Evolutionary conservation across 2,797 vertebrate genomes (phyloP).

Genomic region (Nannoperca australis): DNA sequence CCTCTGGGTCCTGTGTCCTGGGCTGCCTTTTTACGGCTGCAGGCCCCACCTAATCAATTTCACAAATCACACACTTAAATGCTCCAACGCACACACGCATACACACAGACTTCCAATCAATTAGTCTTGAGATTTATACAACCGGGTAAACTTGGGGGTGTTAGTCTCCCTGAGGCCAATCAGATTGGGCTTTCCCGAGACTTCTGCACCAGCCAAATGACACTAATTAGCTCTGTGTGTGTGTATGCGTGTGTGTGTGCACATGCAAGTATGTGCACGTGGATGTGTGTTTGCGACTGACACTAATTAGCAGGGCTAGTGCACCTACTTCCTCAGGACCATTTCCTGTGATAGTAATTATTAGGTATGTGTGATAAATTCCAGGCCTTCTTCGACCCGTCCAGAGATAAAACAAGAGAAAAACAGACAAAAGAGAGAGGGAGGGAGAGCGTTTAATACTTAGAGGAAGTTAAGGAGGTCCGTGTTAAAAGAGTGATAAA

Average conservation of each 20-base stretch:
- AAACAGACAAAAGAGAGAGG: conserved; percentile 32
- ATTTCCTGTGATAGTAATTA: conserved; percentile 86
- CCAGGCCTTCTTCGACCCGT: conserved; percentile 76
- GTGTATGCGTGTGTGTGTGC: conserved; percentile 37
- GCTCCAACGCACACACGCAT: conserved; percentile 26
- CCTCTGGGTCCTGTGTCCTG: conserved; percentile 56
- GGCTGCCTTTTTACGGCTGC: conserved; percentile 64
- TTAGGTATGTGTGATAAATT: conserved; percentile 86
- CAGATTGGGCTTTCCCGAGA: conserved; percentile 60
- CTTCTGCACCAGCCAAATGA: conserved; percentile 65
- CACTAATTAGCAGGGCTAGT: conserved; percentile 81
- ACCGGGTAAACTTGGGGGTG: conserved; percentile 58
- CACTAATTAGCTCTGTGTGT: conserved; percentile 70
- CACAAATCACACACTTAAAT: conserved; percentile 41
- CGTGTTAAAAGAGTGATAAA: conserved; percentile 37
- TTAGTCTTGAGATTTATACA: conserved; percentile 74
- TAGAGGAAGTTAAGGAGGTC: conserved; percentile 48
- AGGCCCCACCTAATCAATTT: conserved; percentile 73
- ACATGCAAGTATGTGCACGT: conserved; percentile 17
- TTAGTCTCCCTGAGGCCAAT: conserved; percentile 69
- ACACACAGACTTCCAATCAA: conserved; percentile 66
- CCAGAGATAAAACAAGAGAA: conserved; percentile 52
- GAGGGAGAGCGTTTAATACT: conserved; percentile 27
- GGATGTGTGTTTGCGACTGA: conserved; percentile 75
- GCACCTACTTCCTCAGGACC: conserved; percentile 79